Evolutionary conservation across 2,888 invertebrate species (phyloP), one percentile per base, ranked within the genome.

Genomic region (Synanthedon andrenaeformis): DNA sequence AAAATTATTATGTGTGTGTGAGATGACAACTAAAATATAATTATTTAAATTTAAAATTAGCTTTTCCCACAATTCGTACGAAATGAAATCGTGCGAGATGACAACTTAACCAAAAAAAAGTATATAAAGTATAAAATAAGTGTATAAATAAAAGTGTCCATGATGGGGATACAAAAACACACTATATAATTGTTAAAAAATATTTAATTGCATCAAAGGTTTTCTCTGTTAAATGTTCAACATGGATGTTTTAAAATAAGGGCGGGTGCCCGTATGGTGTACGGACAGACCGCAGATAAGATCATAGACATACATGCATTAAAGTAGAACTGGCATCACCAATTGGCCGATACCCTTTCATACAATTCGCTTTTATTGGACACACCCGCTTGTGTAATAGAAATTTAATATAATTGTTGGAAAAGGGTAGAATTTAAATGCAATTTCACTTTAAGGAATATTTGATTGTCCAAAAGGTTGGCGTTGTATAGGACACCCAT

Each of bases 221-320:
- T 62, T 62, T 58, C 58, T 48, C 58, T 67, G 62, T 72, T 58
- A 62, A 58, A 61, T 58, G 57, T 66, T 67, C 60, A 73, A 72
- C 70, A 72, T 71, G 63, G 69, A 66, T 72, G 68, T 79, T 35
- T 80, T 79, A 82, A 83, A 82, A 82, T 78, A 82, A 81, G 78
- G 74, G 73, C 68, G 72, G 66, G 70, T 64, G 69, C 83, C 83
- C 84, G 80, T 81, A 84, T 65, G 67, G 70, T 60, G 67, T 66
- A 19, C 14, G 64, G 67, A 71, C 66, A 69, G 66, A 66, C 76
- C 76, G 62, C 76, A 78, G 86, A 87, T 86, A 85, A 82, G 73
- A 87, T 83, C 83, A 74, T 74, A 75, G 74, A 76, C 77, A 80
- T 81, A 80, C 79, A 76, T 71, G 71, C 70, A 73, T 79, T 76